These are phyloP conservation scores for Heliconius melpomene DNA, from an alignment of 1,140 invertebrate genomes.

Conservation along the genomic window DNA sequence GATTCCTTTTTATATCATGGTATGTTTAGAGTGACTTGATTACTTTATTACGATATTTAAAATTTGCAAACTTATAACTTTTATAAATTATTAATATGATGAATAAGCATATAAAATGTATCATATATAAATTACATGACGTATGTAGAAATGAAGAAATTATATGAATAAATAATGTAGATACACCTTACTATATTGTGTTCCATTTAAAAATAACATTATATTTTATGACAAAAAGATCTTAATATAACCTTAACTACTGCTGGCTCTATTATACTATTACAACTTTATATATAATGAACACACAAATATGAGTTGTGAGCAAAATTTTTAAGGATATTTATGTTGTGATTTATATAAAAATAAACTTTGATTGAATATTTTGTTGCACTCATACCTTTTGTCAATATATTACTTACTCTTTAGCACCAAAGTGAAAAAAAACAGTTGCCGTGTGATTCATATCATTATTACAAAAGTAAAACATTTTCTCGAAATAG, in stretches of 20 bases:
- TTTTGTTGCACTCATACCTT: conserved; percentile 1
- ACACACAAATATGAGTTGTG: conserved; percentile 2
- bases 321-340: not conserved
- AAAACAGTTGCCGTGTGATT: not conserved
- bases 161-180: not conserved
- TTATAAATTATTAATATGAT: not conserved
- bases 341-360: not conserved
- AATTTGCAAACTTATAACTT: not conserved
- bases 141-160: not conserved
- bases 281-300: not conserved
- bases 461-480: not conserved
- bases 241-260: conserved; percentile 8
- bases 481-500: not conserved
- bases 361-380: not conserved
- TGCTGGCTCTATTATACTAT: not conserved
- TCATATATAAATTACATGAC: not conserved
- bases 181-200: not conserved
- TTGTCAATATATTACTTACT: not conserved
- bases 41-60: not conserved
- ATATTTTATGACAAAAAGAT: not conserved
- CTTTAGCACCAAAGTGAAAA: not conserved
- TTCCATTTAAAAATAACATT: not conserved
- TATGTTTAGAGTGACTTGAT: too few relatives aligned
- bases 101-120: not conserved
- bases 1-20: too few relatives aligned